A percentile compares a stretch with the other conserved stretches of the same genome.
phyloP scores from a whole-genome alignment of 2,797 vertebrate species.

The Poeciliopsis infans region DNA sequence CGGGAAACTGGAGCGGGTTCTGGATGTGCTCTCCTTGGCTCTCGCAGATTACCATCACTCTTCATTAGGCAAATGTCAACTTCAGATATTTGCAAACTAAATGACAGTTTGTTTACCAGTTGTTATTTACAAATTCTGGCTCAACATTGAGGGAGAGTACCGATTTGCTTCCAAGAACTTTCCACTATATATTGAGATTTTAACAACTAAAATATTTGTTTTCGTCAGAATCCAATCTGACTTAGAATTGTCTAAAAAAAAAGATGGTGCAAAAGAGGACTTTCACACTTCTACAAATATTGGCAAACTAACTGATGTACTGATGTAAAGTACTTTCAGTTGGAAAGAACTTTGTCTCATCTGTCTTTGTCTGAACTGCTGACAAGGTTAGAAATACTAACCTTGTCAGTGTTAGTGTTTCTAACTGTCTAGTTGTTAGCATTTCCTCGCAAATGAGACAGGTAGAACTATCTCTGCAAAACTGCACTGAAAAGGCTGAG shows the following conservation, averaged over 20 bases:
- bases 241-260: not conserved
- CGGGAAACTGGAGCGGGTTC: conserved; percentile 57
- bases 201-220: not conserved
- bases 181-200: not conserved
- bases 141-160: conserved; percentile 7
- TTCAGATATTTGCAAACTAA: conserved; percentile 47
- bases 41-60: conserved; percentile 63
- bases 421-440: no score
- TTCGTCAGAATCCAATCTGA: not conserved
- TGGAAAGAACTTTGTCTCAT: not conserved
- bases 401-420: no score
- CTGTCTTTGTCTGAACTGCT: not conserved
- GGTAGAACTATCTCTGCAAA: not conserved
- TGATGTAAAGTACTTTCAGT: conserved; percentile 25
- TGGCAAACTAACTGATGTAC: not conserved
- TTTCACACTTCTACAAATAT: not conserved
- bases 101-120: conserved; percentile 31
- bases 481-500: not conserved
- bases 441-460: conserved; percentile 19
- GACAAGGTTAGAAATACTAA: conserved; percentile 15
- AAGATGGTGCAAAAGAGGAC: not conserved
- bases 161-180: conserved; percentile 10
- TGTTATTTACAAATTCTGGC: conserved; percentile 28
- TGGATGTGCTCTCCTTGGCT: conserved; percentile 35
- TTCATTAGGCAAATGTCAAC: conserved; percentile 72